Conservation (phyloP, 2,888 invertebrate genomes). For the Habrosyne pyritoides region DNA sequence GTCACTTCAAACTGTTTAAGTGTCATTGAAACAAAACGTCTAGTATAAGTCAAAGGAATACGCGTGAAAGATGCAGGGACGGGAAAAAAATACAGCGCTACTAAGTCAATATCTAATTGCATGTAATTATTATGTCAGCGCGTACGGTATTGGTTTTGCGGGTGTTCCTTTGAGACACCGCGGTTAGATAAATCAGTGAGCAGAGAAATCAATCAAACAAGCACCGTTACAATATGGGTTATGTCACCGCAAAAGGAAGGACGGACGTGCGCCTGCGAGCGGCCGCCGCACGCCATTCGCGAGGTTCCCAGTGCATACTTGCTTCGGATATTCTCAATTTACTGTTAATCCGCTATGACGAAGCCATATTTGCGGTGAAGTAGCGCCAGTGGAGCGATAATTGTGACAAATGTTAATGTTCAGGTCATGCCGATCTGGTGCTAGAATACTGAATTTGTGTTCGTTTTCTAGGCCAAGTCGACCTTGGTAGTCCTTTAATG, state of each 20-base stretch:
- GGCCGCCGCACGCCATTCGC: conserved; percentile 22
- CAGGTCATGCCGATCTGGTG: neutral
- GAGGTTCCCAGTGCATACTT: conserved; percentile 45
- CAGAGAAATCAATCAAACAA: conserved; percentile 50
- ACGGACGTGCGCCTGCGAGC: conserved; percentile 44
- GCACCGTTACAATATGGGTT: conserved; percentile 69
- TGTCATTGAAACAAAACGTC: neutral
- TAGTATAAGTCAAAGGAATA: too few species aligned
- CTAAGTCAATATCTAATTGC: conserved; percentile 8
- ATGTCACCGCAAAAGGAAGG: conserved; percentile 68
- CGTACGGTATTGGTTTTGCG: conserved; percentile 12
- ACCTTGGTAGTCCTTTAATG: conserved; percentile 2
- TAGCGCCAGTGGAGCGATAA: conserved; percentile 5
- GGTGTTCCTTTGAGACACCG: conserved; percentile 25
- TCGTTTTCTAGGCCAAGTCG: neutral
- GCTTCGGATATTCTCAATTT: conserved; percentile 54
- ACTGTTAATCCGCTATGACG: conserved; percentile 49
- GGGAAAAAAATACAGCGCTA: neutral
- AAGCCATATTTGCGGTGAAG: conserved; percentile 11
- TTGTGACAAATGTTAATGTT: conserved; percentile 8
- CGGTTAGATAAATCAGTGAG: conserved; percentile 39
- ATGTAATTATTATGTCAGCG: conserved; percentile 34
- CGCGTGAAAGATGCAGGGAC: neutral
- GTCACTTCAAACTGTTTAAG: neutral
- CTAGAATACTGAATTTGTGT: neutral